These are phyloP conservation scores for Lepidurus apus DNA, from an alignment of 1,140 invertebrate species.

Conservation along the genomic window DNA sequence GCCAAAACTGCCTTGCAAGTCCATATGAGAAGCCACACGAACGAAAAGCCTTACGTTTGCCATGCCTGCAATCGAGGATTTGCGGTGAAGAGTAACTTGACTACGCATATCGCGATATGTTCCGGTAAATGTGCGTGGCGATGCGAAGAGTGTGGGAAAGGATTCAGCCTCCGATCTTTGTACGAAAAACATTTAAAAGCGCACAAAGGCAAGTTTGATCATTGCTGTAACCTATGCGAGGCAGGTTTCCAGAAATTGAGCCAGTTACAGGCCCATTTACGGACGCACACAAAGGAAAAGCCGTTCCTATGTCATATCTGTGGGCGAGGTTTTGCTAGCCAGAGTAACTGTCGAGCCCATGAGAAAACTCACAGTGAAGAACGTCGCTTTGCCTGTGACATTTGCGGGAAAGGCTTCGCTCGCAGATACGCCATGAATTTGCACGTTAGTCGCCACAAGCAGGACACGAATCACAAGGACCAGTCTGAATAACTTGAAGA, in stretches of 20 bases:
- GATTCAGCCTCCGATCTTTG: constrained; percentile 23
- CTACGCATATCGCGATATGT: constrained; percentile 21
- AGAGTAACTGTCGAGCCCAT: constrained; percentile 32
- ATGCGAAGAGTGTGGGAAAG: constrained; percentile 28
- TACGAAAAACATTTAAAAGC: constrained; percentile 31
- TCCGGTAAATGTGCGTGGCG: constrained; percentile 25
- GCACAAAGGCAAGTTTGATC: constrained; percentile 30
- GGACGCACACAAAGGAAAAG: constrained; percentile 34
- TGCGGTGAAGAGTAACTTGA: constrained; percentile 29
- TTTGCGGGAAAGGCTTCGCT: constrained; percentile 32
- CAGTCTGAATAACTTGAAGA: not conserved
- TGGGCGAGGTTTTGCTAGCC: constrained; percentile 29
- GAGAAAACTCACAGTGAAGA: constrained; percentile 32
- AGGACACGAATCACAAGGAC: not conserved
- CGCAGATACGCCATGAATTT: constrained; percentile 25
- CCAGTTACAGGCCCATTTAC: constrained; percentile 29
- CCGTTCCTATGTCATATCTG: constrained; percentile 32
- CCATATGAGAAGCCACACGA: constrained; percentile 31
- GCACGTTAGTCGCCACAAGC: constrained; percentile 29
- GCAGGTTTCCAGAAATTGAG: constrained; percentile 31
- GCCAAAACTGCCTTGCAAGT: constrained; percentile 11
- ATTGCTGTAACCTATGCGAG: constrained; percentile 28
- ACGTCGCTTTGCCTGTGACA: constrained; percentile 30
- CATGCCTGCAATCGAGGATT: constrained; percentile 29
- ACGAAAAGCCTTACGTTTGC: constrained; percentile 34